Conservation (phyloP, 2,888 invertebrate genomes). For the Drosophila melanocephala region DNA sequence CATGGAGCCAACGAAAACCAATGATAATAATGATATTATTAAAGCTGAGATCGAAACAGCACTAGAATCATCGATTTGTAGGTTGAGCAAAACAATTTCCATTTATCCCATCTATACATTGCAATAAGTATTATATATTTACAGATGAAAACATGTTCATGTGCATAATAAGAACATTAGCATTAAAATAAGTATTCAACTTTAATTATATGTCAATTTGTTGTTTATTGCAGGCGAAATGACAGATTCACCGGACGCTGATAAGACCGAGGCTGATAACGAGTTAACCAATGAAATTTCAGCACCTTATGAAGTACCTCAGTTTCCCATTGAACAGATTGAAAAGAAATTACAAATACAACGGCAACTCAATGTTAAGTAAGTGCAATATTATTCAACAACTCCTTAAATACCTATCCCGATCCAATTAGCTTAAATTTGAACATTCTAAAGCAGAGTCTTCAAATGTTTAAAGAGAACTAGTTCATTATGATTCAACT, state of each 20-base stretch:
- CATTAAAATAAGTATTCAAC: neutral
- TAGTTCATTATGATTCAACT: neutral
- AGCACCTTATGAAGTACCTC: slow-evolving; percentile 98
- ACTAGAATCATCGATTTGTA: slow-evolving; percentile 27
- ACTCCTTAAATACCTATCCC: neutral
- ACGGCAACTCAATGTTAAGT: slow-evolving; percentile 95
- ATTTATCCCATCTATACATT: neutral
- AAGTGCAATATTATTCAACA: slow-evolving; percentile 85
- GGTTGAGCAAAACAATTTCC: slow-evolving; percentile 16
- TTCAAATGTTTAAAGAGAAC: neutral
- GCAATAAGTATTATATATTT: neutral
- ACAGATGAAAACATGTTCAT: neutral
- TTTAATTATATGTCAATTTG: slow-evolving; percentile 33
- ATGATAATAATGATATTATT: neutral
- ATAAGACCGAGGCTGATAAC: slow-evolving; percentile 61
- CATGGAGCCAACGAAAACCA: slow-evolving; percentile 16
- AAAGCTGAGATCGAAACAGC: neutral
- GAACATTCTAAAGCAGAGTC: neutral
- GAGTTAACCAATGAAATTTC: slow-evolving; percentile 92
- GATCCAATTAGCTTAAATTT: neutral
- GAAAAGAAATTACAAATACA: slow-evolving; percentile 96
- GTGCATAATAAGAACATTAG: neutral
- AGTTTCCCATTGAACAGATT: slow-evolving; percentile 98
- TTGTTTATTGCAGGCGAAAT: slow-evolving; percentile 71
- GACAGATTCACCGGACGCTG: slow-evolving; percentile 57